Evolutionary conservation across 2,888 invertebrate species (phyloP), one percentile per base, ranked within the genome.

Genomic region (Actias luna): DNA sequence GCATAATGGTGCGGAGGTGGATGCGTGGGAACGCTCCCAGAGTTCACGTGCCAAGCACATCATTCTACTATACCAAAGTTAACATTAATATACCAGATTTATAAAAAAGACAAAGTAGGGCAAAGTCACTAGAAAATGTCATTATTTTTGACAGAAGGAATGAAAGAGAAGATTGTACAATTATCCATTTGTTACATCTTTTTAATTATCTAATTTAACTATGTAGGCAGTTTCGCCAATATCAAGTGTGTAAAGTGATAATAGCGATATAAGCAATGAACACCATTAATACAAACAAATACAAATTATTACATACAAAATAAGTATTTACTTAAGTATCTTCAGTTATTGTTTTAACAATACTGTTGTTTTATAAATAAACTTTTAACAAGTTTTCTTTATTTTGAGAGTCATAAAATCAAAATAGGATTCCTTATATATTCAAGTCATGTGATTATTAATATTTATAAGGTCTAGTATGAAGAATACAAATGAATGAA

Each of bases 11-110:
- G 89, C 84, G 89, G 89, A 90, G 92, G 92, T 89, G 92, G 89
- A 79, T 84, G 89, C 92, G 92, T 92, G 92, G 92, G 92, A 92
- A 92, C 84, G 83, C 91, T 92, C 92, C 91, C 92, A 92, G 91
- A 85, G 87, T 87, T 91, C 89, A 88, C 87, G 88, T 89, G 88
- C 85, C 83, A 77, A 77, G 78, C 83, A 84, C 87, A 84, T 84
- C 86, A 82, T 80, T 86, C 79, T 79, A 82, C 84, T 82, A 81
- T 82, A 86, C 88, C 85, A 88, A 89, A 89, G 89, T 82, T 87
- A 82, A 85, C 85, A 89, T 88, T 89, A 89, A 88, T 88, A 87
- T 88, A 83, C 85, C 82, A 89, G 86, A 89, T 77, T 86, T 80
- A 85, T 83, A 90, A 87, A 88, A 86, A 80, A 75, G 70, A 66